A percentile compares a stretch with the other conserved stretches of the same genome.
Conservation (phyloP, 2,888 invertebrate genomes). For the Sesamia inferens region DNA sequence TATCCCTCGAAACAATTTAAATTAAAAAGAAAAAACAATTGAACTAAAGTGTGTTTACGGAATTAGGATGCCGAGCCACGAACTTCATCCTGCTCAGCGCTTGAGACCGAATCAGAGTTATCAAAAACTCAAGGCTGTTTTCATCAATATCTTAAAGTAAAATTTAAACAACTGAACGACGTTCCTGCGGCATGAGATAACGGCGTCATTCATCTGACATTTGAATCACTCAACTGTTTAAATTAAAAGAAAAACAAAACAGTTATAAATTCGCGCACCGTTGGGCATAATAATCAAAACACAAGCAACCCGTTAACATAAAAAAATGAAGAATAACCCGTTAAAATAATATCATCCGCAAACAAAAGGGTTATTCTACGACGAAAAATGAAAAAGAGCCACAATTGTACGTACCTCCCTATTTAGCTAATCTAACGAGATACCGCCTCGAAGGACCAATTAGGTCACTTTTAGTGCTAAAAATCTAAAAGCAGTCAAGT, state of each 20-base stretch:
- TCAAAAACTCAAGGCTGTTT: too few relatives aligned
- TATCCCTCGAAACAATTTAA: too few relatives aligned
- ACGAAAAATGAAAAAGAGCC: conserved; percentile 20
- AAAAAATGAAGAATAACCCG: conserved; percentile 21
- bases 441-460: conserved; percentile 40
- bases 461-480: conserved; percentile 47
- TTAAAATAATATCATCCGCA: conserved; percentile 32
- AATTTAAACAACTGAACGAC: not conserved
- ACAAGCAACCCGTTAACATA: conserved; percentile 7
- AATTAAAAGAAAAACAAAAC: not conserved
- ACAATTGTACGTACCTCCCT: not conserved
- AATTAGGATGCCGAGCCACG: not conserved
- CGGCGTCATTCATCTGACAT: not conserved
- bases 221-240: not conserved
- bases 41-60: too few relatives aligned
- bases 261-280: not conserved
- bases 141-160: too few relatives aligned
- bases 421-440: conserved; percentile 52
- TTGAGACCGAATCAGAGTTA: too few relatives aligned
- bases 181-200: not conserved
- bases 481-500: conserved; percentile 24
- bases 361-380: conserved; percentile 43
- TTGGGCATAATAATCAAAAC: conserved; percentile 13
- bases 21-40: too few relatives aligned
- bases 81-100: too few relatives aligned